phyloP scores from a whole-genome alignment of 2,888 invertebrate genomes.

The Punctoribates punctum region DNA sequence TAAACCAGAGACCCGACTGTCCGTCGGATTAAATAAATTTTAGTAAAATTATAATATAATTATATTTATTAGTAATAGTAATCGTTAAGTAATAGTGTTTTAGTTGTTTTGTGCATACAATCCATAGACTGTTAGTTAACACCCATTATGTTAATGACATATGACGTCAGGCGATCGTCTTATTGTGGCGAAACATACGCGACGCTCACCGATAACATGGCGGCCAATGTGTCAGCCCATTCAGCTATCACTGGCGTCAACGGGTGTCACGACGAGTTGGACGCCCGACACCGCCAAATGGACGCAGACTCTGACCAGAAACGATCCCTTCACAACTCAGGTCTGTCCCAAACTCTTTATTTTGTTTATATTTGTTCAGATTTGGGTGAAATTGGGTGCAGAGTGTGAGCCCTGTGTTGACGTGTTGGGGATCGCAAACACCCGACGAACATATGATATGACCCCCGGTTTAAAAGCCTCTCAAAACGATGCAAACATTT shows the following conservation, averaged over 20 bases:
- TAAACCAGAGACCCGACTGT: neutral
- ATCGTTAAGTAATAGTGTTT: neutral
- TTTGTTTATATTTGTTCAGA: neutral
- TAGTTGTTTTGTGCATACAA: conserved; percentile 1
- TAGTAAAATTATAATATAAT: neutral
- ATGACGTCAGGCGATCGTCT: conserved; percentile 37
- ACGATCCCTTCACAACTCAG: conserved; percentile 45
- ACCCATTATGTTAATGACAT: conserved; percentile 37
- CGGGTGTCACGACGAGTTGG: conserved; percentile 1
- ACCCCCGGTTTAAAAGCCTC: neutral
- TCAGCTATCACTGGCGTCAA: conserved; percentile 1
- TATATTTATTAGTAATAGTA: too few relatives aligned
- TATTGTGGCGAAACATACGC: conserved; percentile 37
- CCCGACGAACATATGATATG: conserved; percentile 14
- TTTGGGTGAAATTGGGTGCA: neutral
- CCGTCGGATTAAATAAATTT: neutral
- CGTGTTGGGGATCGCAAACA: neutral
- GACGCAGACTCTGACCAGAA: conserved; percentile 44
- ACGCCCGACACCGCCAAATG: conserved; percentile 47
- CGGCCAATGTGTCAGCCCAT: neutral
- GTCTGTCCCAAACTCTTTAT: conserved; percentile 24
- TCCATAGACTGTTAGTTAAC: conserved; percentile 7
- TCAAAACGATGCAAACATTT: neutral
- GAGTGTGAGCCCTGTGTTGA: neutral
- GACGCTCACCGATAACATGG: conserved; percentile 14